Evolutionary conservation across 2,888 invertebrate genomes (phyloP), one percentile per base, ranked within the genome.

Genomic region (Ophion obscuratus): DNA sequence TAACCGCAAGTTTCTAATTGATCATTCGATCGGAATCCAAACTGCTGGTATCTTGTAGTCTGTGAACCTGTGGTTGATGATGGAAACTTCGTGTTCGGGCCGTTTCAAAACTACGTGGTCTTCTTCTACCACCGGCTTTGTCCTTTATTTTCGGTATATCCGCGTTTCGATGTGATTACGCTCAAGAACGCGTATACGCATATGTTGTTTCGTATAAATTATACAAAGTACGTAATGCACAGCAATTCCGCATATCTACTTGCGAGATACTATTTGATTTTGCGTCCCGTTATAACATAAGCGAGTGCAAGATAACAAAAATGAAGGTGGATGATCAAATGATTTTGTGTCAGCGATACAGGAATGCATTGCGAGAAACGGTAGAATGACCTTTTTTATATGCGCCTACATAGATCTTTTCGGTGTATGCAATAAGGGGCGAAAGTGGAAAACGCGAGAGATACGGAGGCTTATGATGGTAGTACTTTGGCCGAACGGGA

Each of bases 381-480:
- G 70, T 59, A 53, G 68, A 83, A 84, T 83, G 83, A 81, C 81
- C 83, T 83, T 83, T 83, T 83, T 86, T 86, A 83, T 86, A 83
- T 81, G 83, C 77, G 78, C 83, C 83, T 83, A 85, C 86, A 77
- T 79, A 76, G 73, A 76, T 81, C 75, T 81, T 61, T 70, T 57
- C 57, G 74, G 31, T 76, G 71, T 75, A 77, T 76, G 78, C 79
- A 78, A 80, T 76, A 82, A 80, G 79, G 62, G 76, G 77, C 74
- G 76, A 73, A 81, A 78, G 79, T 82, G 81, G 61, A 86, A 81
- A 87, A 88, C 83, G 82, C 74, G 61, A 76, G 81, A 83, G 86
- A 84, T 79, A 84, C 78, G 80, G 85, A 81, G 85, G 83, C 80
- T 83, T 83, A 85, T 77, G 83, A 83, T 83, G 80, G 85, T 80